Evolutionary conservation across 2,888 invertebrate genomes (phyloP).

Genomic region (Pollenia angustigena): DNA sequence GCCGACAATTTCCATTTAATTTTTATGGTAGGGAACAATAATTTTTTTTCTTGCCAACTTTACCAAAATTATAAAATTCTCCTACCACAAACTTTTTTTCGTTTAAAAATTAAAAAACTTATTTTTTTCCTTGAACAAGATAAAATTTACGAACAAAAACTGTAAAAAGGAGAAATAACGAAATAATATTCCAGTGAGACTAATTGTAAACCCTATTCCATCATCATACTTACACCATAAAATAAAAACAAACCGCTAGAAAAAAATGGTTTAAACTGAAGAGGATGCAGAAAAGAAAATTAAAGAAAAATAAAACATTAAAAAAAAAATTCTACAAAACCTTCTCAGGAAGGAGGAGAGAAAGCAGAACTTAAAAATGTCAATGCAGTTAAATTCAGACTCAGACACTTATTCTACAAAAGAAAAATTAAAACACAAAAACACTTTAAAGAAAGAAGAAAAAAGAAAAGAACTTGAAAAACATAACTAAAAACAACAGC

Average conservation of each 20-base stretch:
- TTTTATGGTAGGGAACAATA: conserved; percentile 22
- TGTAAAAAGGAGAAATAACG: not conserved
- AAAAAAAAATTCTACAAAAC: not conserved
- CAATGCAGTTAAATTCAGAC: conserved; percentile 59
- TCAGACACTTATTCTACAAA: conserved; percentile 44
- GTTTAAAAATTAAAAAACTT: conserved; percentile 62
- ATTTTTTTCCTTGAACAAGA: conserved; percentile 15
- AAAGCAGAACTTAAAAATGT: conserved; percentile 47
- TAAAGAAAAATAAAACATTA: conserved; percentile 49
- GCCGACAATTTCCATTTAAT: conserved; percentile 35
- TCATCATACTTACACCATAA: conserved; percentile 47
- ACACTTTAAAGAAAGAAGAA: conserved; percentile 5
- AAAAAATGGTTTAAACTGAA: conserved; percentile 10
- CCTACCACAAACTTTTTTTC: conserved; percentile 8
- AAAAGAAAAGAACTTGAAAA: conserved; percentile 34
- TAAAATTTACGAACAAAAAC: conserved; percentile 10
- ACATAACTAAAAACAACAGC: conserved; percentile 19
- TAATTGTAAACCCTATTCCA: conserved; percentile 65
- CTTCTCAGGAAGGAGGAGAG: not conserved
- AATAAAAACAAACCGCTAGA: conserved; percentile 16
- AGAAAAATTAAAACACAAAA: not conserved
- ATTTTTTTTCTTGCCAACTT: conserved; percentile 24
- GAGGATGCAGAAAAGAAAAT: conserved; percentile 56
- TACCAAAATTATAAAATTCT: conserved; percentile 27
- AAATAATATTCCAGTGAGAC: conserved; percentile 66